phyloP scores from a whole-genome alignment of 2,888 invertebrate genomes.

The Orchesellides sinensis region DNA sequence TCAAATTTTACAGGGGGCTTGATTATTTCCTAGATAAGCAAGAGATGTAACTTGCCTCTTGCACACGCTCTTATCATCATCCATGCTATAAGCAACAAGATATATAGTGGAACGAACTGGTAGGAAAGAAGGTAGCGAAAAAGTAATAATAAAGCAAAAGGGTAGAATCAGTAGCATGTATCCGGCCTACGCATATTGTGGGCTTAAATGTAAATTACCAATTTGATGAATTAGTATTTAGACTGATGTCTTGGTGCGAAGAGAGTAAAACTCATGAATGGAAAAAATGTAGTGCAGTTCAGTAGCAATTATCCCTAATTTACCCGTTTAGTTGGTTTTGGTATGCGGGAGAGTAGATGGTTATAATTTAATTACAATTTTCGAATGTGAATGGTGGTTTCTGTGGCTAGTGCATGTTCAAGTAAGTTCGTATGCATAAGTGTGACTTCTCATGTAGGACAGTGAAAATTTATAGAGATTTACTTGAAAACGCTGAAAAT shows the following conservation, averaged over 20 bases:
- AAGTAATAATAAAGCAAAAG: background rate
- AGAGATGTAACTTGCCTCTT: constrained; percentile 4
- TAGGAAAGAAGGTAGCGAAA: background rate
- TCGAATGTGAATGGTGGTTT: background rate
- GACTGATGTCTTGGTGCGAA: background rate
- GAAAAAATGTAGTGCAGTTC: too few species aligned
- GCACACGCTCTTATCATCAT: constrained; percentile 7
- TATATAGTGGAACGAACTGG: background rate
- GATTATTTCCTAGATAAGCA: background rate
- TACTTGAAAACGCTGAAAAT: too few species aligned
- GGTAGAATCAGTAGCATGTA: constrained; percentile 11
- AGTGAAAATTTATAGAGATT: too few species aligned
- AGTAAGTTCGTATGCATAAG: too few species aligned
- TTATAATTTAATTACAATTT: background rate
- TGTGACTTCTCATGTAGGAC: too few species aligned
- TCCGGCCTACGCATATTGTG: constrained; percentile 43
- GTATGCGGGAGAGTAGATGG: too few species aligned
- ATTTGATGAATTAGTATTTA: constrained; percentile 48
- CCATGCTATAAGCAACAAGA: background rate
- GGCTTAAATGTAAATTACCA: constrained; percentile 22
- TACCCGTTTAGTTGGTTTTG: too few species aligned
- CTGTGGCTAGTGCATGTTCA: too few species aligned
- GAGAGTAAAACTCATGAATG: background rate
- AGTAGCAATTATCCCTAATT: too few species aligned
- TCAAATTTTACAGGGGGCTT: too few species aligned